phyloP scores from a whole-genome alignment of 2,797 vertebrate genomes.

The Gallinago stenura region DNA sequence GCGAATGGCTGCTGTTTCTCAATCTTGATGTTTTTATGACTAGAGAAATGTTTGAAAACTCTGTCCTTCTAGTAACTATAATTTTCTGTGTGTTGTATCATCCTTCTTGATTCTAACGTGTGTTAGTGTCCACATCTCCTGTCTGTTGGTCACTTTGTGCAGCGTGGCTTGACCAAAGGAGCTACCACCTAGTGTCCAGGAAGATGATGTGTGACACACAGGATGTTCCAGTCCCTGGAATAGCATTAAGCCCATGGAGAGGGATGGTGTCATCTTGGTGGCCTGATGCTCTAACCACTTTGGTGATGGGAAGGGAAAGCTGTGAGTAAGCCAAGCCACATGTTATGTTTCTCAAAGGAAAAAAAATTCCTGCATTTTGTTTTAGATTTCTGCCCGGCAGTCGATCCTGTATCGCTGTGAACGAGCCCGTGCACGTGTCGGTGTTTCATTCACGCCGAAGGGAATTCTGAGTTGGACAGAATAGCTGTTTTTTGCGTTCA shows the following conservation, averaged over 20 bases:
- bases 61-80: background rate
- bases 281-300: background rate
- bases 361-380: background rate
- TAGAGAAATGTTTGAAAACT: background rate
- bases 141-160: rapidly evolving
- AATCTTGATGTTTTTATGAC: background rate
- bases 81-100: rapidly evolving
- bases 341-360: background rate
- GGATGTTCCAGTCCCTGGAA: background rate
- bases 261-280: background rate
- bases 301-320: background rate
- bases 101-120: background rate
- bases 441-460: constrained; percentile 8
- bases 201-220: rapidly evolving
- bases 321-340: background rate
- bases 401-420: background rate
- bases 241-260: rapidly evolving
- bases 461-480: constrained; percentile 4
- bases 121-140: rapidly evolving
- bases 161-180: background rate
- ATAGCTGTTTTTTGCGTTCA: background rate
- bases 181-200: rapidly evolving
- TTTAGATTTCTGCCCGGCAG: background rate
- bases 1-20: rapidly evolving
- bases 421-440: background rate